A percentile compares a stretch with the other conserved stretches of the same genome.
phyloP scores from a whole-genome alignment of 2,113 vertebrate species.

The Pteronura brasiliensis region DNA sequence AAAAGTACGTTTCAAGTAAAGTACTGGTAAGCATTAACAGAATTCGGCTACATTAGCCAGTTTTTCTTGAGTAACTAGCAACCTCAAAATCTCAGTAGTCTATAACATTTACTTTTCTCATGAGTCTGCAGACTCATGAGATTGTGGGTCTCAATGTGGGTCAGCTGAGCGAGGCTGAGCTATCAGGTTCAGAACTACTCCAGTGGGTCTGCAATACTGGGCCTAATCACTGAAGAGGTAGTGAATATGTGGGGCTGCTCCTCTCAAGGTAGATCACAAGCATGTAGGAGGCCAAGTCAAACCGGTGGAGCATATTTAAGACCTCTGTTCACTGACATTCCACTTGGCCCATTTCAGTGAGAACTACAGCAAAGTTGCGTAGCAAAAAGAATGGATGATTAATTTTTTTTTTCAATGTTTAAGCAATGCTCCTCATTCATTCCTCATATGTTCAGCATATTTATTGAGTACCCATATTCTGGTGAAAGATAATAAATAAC shows the following conservation, averaged over 20 bases:
- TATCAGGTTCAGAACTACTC: background rate
- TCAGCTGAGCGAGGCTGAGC: background rate
- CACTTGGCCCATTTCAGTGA: background rate
- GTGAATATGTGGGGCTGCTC: background rate
- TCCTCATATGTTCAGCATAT: background rate
- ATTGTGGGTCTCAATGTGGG: background rate
- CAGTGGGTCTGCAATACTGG: background rate
- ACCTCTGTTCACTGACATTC: background rate
- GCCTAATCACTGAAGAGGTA: background rate
- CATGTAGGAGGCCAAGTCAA: background rate
- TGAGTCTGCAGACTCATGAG: background rate
- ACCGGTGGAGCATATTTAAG: background rate
- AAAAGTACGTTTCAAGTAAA: conserved; percentile 44
- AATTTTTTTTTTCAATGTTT: background rate
- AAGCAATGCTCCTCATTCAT: background rate
- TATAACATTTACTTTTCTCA: background rate
- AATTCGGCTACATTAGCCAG: background rate
- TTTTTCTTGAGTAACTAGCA: background rate
- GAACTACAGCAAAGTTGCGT: background rate
- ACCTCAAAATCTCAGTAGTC: background rate
- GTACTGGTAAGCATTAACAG: background rate
- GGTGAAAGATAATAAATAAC: background rate
- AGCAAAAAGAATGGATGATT: background rate
- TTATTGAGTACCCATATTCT: background rate
- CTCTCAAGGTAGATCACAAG: background rate